Percentiles rank a stretch among this genome's conserved stretches.
Conservation (phyloP, 1,140 invertebrate genomes). For the Drosophila sulfurigaster region DNA sequence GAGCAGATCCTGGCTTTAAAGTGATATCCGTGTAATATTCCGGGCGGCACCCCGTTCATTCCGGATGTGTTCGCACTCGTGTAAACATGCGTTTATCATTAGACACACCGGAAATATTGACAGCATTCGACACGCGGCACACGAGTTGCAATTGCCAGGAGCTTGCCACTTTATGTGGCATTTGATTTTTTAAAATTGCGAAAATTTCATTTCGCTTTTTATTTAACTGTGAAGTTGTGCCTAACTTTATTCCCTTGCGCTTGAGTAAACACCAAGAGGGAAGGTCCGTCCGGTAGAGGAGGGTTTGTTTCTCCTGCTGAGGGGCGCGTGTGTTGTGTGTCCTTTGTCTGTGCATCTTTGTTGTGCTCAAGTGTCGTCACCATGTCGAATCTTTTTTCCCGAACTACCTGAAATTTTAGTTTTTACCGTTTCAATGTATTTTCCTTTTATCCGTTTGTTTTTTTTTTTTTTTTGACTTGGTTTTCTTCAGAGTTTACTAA, state of each 20-base stretch:
- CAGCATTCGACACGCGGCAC: constrained; percentile 76
- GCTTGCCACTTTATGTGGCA: constrained; percentile 69
- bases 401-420: constrained; percentile 70
- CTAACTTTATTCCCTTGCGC: constrained; percentile 59
- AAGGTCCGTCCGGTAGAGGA: background rate
- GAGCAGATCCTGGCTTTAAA: constrained; percentile 43
- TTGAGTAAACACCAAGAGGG: constrained; percentile 65
- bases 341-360: constrained; percentile 76
- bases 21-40: constrained; percentile 72
- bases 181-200: constrained; percentile 78
- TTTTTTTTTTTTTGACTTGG: constrained; percentile 7
- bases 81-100: constrained; percentile 84
- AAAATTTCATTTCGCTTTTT: constrained; percentile 50
- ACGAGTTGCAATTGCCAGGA: constrained; percentile 40
- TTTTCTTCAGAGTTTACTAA: constrained; percentile 64
- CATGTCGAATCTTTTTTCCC: constrained; percentile 63
- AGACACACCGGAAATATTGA: constrained; percentile 83
- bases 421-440: constrained; percentile 26
- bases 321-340: constrained; percentile 73
- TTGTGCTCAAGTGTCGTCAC: constrained; percentile 77
- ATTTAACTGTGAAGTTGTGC: constrained; percentile 46
- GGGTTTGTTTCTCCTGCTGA: constrained; percentile 43
- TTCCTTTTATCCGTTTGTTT: constrained; percentile 19
- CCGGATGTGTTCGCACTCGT: constrained; percentile 81
- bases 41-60: constrained; percentile 44